These are phyloP conservation scores for Tetranychus urticae DNA, from an alignment of 1,140 invertebrate genomes.

Conservation along the genomic window DNA sequence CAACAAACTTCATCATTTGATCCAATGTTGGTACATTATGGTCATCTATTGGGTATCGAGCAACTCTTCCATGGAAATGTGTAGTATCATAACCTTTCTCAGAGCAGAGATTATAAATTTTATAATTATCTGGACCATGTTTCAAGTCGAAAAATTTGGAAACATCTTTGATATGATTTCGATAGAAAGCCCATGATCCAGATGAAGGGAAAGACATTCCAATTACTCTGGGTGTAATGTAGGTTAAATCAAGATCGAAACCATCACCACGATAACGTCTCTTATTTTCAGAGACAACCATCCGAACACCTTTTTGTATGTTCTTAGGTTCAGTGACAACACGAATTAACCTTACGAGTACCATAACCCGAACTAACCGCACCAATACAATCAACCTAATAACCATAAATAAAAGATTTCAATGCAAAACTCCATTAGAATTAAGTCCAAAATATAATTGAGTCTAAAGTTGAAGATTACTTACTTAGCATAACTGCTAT, in stretches of 20 bases:
- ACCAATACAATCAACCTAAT: no score
- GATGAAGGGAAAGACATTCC: constrained; percentile 36
- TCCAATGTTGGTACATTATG: constrained; percentile 33
- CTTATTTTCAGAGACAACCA: constrained; percentile 32
- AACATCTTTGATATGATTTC: constrained; percentile 34
- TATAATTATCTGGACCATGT: constrained; percentile 28
- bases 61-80: constrained; percentile 30
- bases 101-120: constrained; percentile 34
- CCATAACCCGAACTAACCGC: constrained; percentile 21
- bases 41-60: constrained; percentile 31
- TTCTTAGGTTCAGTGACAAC: constrained; percentile 22
- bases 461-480: neutral
- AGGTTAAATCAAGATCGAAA: constrained; percentile 34
- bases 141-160: constrained; percentile 31
- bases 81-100: constrained; percentile 31
- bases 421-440: no score
- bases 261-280: constrained; percentile 29
- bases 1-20: constrained; percentile 27
- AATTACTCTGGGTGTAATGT: constrained; percentile 30
- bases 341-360: constrained; percentile 24
- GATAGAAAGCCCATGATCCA: constrained; percentile 29
- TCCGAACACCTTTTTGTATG: constrained; percentile 23
- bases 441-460: no score
- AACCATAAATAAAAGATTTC: no score
- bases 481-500: constrained; percentile 12